Base-by-base conservation (phyloP, 2,888 invertebrate genomes). In the Ornithoptera alexandrae region DNA sequence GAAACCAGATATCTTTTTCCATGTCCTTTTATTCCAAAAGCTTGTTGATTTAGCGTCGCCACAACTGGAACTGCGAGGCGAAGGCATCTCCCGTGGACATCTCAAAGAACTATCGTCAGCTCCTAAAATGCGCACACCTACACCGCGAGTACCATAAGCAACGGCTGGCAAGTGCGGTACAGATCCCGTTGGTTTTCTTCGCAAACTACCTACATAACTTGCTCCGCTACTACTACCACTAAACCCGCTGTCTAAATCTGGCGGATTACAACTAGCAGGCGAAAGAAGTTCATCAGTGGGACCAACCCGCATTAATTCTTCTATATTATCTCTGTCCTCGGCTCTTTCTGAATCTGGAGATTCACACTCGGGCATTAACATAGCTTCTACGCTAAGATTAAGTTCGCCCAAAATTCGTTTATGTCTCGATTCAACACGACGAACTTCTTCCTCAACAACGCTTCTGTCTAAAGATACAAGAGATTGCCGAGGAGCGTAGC, bases 311-410 rank as follows among this genome's bases (percentile, higher is more conserved):
- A 96, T 87, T 75, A 96, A 86, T 82, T 96, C 95, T 78, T 94
- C 94, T 74, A 94, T 91, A 81, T 94, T 94, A 81, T 94, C 94
- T 80, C 93, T 93, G 74, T 93, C 93, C 80, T 94, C 94, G 70
- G 94, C 94, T 79, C 94, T 93, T 83, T 94, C 95, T 65, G 94
- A 94, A 84, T 93, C 94, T 75, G 93, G 94, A 75, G 93, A 94
- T 88, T 93, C 94, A 73, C 94, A 94, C 80, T 95, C 94, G 22
- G 97, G 97, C 97, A 97, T 97, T 75, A 97, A 88, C 97, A 97
- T 97, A 62, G 97, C 97, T 89, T 97, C 97, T 61, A 96, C 96
- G 77, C 97, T 96, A 72, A 97, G 94, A 93, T 97, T 97, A 71
- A 97, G 91, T 86, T 97, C 97, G 61, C 97, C 97, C 74, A 97